phyloP scores from a whole-genome alignment of 2,888 invertebrate genomes.

The Alviniconcha strummeri region DNA sequence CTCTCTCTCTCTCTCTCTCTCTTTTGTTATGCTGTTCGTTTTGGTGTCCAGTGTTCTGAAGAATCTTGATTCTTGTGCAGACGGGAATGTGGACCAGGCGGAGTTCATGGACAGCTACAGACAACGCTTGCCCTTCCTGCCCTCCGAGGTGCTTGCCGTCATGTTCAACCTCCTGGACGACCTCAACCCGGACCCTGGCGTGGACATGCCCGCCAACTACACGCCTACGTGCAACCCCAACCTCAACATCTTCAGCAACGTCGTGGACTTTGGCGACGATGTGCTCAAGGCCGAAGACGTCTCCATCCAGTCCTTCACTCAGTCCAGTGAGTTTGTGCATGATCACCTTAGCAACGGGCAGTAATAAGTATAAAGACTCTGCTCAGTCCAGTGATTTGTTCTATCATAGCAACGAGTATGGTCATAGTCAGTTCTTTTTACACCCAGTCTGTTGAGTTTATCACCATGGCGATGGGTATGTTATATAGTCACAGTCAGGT shows the following conservation, averaged over 20 bases:
- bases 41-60: too few relatives aligned
- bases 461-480: too few relatives aligned
- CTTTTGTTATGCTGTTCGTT: too few relatives aligned
- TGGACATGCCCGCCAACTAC: not conserved
- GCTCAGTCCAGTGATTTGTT: too few relatives aligned
- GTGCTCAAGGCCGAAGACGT: not conserved
- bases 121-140: not conserved
- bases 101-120: constrained; percentile 2
- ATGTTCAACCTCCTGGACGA: constrained; percentile 4
- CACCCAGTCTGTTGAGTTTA: too few relatives aligned
- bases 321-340: too few relatives aligned
- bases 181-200: not conserved
- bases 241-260: constrained; percentile 7
- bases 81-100: not conserved
- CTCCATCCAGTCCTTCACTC: not conserved
- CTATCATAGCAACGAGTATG: too few relatives aligned
- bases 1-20: too few relatives aligned
- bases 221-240: not conserved
- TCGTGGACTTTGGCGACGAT: not conserved
- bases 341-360: too few relatives aligned
- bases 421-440: too few relatives aligned
- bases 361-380: too few relatives aligned
- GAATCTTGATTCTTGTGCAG: not conserved
- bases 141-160: not conserved
- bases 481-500: too few relatives aligned